Percentiles rank a stretch among this genome's conserved stretches.
phyloP scores from a whole-genome alignment of 2,888 invertebrate species.

The Acheta domesticus region DNA sequence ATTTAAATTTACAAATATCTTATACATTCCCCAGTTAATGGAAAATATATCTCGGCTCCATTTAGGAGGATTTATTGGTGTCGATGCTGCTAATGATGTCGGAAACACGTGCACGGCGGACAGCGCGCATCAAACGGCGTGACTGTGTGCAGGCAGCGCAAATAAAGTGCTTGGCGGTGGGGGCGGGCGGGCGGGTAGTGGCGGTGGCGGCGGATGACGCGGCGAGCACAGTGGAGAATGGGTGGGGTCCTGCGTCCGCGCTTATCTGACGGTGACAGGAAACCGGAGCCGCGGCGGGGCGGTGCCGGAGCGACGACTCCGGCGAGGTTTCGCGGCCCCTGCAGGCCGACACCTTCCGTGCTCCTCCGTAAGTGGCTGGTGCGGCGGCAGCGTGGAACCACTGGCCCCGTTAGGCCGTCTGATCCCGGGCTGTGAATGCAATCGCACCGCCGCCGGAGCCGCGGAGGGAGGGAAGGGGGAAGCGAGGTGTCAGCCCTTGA shows the following conservation, averaged over 20 bases:
- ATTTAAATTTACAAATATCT: constrained; percentile 18
- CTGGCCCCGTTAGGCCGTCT: constrained; percentile 2
- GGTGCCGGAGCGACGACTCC: background rate
- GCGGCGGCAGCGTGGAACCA: no score
- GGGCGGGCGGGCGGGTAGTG: background rate
- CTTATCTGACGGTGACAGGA: background rate
- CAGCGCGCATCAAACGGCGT: background rate
- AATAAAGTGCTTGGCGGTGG: background rate
- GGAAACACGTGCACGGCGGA: background rate
- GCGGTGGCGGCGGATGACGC: background rate
- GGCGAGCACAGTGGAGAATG: background rate
- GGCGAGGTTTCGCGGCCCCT: background rate
- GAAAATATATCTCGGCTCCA: constrained; percentile 7
- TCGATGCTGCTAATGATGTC: constrained; percentile 3
- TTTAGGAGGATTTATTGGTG: background rate
- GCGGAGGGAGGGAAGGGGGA: background rate
- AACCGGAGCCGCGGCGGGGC: background rate
- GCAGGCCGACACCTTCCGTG: no score
- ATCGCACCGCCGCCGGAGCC: background rate
- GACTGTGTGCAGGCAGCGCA: background rate
- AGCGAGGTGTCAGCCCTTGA: constrained; percentile 18
- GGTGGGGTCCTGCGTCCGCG: background rate
- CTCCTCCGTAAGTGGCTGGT: no score
- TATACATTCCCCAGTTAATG: constrained; percentile 18
- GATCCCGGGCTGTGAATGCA: constrained; percentile 10